phyloP scores from a whole-genome alignment of 1,140 invertebrate genomes.

The Camponotus vicinus region DNA sequence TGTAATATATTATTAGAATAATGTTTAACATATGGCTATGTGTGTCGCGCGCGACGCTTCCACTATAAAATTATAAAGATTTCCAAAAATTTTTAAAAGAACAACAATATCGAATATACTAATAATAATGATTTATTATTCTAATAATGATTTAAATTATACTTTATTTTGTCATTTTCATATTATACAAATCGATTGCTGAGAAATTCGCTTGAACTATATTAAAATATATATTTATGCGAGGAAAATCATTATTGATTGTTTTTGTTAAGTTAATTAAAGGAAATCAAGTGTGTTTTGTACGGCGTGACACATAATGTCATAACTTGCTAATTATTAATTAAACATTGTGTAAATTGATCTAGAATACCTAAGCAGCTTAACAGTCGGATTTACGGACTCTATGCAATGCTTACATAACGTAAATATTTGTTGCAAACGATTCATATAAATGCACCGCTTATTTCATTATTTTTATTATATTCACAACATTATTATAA shows the following conservation, averaged over 20 bases:
- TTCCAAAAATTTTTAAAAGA: background rate
- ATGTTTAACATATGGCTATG: background rate
- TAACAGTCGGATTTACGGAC: conserved; percentile 39
- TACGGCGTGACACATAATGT: conserved; percentile 12
- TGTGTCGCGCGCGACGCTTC: too few species aligned
- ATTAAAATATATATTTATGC: conserved; percentile 19
- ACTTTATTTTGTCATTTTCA: conserved; percentile 1
- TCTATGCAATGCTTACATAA: conserved; percentile 60
- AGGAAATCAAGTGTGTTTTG: background rate
- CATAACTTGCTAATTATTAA: conserved; percentile 63
- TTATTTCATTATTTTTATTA: conserved; percentile 21
- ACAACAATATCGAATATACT: conserved; percentile 11
- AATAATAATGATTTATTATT: background rate
- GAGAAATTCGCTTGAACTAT: background rate
- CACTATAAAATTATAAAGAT: conserved; percentile 11
- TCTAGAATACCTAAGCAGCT: conserved; percentile 62
- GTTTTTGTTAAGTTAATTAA: conserved; percentile 24
- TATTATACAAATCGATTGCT: conserved; percentile 3
- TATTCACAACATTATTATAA: background rate
- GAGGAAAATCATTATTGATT: conserved; percentile 12
- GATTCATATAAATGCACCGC: background rate
- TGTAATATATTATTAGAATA: background rate
- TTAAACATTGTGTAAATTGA: conserved; percentile 70
- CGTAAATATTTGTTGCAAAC: conserved; percentile 33
- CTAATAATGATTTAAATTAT: too few species aligned